phyloP scores from a whole-genome alignment of 2,888 invertebrate genomes.

The Macrophya annulata region DNA sequence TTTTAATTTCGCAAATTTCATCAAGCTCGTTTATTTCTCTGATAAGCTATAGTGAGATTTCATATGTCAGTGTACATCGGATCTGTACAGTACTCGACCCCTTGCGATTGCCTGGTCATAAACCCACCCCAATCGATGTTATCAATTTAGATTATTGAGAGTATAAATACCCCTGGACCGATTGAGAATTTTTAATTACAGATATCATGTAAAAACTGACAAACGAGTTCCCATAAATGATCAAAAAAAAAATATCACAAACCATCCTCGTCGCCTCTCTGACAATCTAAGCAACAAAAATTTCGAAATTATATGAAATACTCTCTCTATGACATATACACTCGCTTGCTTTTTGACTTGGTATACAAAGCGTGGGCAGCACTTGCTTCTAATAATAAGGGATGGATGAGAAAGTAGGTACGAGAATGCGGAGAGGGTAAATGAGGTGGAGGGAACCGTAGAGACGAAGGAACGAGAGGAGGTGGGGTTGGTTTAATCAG shows the following conservation, averaged over 20 bases:
- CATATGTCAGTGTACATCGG: background rate
- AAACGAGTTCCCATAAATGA: background rate
- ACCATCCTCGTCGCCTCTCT: background rate
- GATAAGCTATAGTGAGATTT: background rate
- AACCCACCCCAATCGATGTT: constrained; percentile 1
- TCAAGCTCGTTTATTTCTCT: background rate
- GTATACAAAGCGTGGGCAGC: background rate
- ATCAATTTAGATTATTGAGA: constrained; percentile 1
- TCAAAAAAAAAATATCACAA: background rate
- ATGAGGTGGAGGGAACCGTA: constrained; percentile 31
- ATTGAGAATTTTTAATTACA: background rate
- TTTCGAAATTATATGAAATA: background rate
- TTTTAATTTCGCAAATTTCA: background rate
- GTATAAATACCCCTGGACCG: constrained; percentile 10
- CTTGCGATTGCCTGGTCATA: background rate
- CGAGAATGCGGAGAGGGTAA: constrained; percentile 43
- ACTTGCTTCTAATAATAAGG: constrained; percentile 49
- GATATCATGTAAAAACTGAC: background rate
- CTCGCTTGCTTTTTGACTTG: constrained; percentile 8
- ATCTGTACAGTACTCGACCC: constrained; percentile 10
- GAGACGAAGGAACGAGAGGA: constrained; percentile 65
- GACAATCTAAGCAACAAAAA: background rate
- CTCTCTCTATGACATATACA: background rate
- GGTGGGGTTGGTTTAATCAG: constrained; percentile 74
- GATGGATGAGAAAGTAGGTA: constrained; percentile 41